These are phyloP conservation scores for Lysandra coridon DNA, from an alignment of 2,888 invertebrate species.

Conservation along the genomic window DNA sequence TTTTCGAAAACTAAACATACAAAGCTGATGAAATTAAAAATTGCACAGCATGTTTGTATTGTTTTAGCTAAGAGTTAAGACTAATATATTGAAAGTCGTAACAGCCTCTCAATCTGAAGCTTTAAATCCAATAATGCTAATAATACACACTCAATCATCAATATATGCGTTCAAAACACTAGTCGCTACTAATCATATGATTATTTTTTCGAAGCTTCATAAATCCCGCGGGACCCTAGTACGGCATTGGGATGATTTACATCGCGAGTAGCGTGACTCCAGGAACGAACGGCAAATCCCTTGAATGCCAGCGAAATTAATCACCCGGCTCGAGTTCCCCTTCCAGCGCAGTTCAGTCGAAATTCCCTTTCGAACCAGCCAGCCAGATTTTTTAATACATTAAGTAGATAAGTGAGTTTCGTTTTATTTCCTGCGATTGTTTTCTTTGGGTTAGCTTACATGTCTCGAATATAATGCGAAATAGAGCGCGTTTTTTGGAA, in stretches of 20 bases:
- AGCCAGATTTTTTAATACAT: slow-evolving; percentile 44
- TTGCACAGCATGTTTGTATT: no score
- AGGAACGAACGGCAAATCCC: slow-evolving; percentile 58
- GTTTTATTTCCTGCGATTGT: slow-evolving; percentile 33
- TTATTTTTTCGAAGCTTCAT: slow-evolving; percentile 26
- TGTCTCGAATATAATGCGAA: slow-evolving; percentile 11
- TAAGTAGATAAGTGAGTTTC: slow-evolving; percentile 40
- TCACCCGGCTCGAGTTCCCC: slow-evolving; percentile 57
- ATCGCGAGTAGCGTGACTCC: slow-evolving; percentile 61
- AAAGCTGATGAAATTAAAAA: no score
- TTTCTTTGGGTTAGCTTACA: slow-evolving; percentile 19
- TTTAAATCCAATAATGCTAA: not conserved
- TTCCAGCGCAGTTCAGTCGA: slow-evolving; percentile 50
- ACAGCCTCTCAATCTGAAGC: not conserved
- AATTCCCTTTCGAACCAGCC: slow-evolving; percentile 52
- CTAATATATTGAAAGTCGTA: not conserved
- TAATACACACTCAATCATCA: not conserved
- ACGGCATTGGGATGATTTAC: slow-evolving; percentile 61
- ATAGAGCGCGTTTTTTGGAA: not conserved
- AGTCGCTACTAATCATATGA: slow-evolving; percentile 10
- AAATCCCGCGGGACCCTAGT: slow-evolving; percentile 39
- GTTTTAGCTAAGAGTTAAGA: not conserved
- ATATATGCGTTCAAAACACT: slow-evolving; percentile 4
- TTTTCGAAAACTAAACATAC: no score
- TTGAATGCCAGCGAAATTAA: slow-evolving; percentile 66